Evolutionary conservation across 2,113 vertebrate genomes (phyloP).

Genomic region (Cryptotis parvus): DNA sequence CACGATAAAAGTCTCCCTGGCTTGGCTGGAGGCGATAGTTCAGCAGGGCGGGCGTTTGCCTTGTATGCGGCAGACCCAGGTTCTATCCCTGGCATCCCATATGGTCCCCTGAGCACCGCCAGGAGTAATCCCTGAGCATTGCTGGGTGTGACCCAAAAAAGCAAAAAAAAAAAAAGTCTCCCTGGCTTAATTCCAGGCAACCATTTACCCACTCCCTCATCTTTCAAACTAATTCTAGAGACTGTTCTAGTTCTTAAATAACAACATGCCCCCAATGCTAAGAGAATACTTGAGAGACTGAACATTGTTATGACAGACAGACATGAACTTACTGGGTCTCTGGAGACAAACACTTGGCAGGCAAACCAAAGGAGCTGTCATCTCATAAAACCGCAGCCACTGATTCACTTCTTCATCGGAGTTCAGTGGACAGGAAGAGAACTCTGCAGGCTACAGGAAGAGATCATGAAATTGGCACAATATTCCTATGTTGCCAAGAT

Average conservation of each 20-base stretch:
- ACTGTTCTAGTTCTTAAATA: slow-evolving; percentile 10
- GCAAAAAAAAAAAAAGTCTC: too few species aligned
- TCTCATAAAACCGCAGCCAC: slow-evolving; percentile 96
- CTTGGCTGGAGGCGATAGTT: too few species aligned
- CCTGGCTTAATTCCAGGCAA: neutral
- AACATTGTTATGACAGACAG: slow-evolving; percentile 1
- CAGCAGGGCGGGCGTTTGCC: too few species aligned
- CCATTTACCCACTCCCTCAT: neutral
- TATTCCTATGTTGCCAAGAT: neutral
- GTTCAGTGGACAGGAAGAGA: slow-evolving; percentile 93
- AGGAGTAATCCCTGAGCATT: too few species aligned
- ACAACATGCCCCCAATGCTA: slow-evolving; percentile 8
- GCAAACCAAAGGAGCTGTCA: slow-evolving; percentile 95
- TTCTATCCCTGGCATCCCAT: too few species aligned
- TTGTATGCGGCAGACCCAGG: too few species aligned
- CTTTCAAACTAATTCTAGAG: slow-evolving; percentile 25
- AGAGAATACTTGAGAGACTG: slow-evolving; percentile 13
- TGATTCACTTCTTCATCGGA: slow-evolving; percentile 93
- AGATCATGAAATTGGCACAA: slow-evolving; percentile 59
- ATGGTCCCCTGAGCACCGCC: too few species aligned
- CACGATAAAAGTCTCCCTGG: slow-evolving; percentile 45
- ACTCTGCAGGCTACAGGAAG: slow-evolving; percentile 92
- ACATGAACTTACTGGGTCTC: slow-evolving; percentile 93
- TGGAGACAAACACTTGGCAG: slow-evolving; percentile 96
- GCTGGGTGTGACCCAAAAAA: too few species aligned